These are phyloP conservation scores for Eretmocerus hayati DNA, from an alignment of 2,888 invertebrate genomes.

Conservation along the genomic window DNA sequence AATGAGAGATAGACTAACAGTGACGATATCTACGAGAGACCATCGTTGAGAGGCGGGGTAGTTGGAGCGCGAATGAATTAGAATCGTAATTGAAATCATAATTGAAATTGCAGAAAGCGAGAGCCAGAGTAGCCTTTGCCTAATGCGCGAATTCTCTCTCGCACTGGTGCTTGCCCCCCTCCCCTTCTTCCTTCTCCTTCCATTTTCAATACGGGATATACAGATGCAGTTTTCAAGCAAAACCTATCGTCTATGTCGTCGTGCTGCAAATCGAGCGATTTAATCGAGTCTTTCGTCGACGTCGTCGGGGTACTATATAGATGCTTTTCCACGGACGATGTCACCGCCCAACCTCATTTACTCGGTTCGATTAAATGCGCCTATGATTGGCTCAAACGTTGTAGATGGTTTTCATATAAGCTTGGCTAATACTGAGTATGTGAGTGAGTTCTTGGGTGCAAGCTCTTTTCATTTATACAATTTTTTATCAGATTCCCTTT, in stretches of 20 bases:
- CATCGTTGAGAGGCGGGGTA: neutral
- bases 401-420: too few relatives aligned
- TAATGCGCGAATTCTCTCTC: neutral
- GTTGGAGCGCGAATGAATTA: constrained; percentile 13
- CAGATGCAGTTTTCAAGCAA: too few relatives aligned
- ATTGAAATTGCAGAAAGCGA: constrained; percentile 17
- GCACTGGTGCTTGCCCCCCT: neutral
- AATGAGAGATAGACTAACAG: too few relatives aligned
- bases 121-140: neutral
- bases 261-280: constrained; percentile 24
- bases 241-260: too few relatives aligned
- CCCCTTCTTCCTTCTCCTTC: neutral
- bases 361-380: constrained; percentile 41
- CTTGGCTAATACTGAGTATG: too few relatives aligned
- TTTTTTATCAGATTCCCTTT: too few relatives aligned
- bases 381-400: constrained; percentile 39
- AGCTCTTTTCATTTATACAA: too few relatives aligned
- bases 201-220: too few relatives aligned
- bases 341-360: constrained; percentile 33
- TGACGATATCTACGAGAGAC: too few relatives aligned
- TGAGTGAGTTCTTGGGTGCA: too few relatives aligned
- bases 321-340: too few relatives aligned
- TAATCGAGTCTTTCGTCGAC: constrained; percentile 25
- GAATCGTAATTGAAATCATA: constrained; percentile 24
- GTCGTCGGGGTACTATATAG: neutral